Conservation (phyloP, 1,140 invertebrate species). For the Drosophila arizonae region DNA sequence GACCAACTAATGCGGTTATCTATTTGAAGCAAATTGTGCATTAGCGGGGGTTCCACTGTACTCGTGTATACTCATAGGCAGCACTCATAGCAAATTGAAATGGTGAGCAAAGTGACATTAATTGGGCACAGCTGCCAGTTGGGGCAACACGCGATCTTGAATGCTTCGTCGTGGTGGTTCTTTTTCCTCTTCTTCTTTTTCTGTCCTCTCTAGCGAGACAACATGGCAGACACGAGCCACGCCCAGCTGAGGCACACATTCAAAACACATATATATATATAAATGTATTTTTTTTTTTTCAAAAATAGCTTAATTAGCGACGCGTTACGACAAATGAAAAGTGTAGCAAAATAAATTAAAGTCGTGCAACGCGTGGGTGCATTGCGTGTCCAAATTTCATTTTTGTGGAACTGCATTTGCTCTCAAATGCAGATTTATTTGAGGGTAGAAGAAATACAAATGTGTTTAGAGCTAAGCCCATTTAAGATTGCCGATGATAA, state of each 20-base stretch:
- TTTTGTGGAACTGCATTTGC: conserved; percentile 21
- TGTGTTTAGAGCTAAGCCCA: neutral
- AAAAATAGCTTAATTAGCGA: conserved; percentile 78
- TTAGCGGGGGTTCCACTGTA: neutral
- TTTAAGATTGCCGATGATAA: conserved; percentile 11
- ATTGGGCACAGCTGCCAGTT: conserved; percentile 64
- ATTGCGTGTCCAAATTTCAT: conserved; percentile 39
- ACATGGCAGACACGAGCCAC: conserved; percentile 50
- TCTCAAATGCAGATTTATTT: conserved; percentile 44
- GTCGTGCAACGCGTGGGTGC: conserved; percentile 39
- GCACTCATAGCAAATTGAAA: conserved; percentile 40
- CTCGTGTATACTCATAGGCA: neutral
- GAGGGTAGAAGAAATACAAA: neutral
- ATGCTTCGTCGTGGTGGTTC: conserved; percentile 12
- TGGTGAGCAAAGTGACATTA: conserved; percentile 63
- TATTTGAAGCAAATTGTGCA: neutral
- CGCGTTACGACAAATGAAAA: conserved; percentile 57
- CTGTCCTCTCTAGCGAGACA: conserved; percentile 45
- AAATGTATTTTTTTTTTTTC: conserved; percentile 11
- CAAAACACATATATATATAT: conserved; percentile 1
- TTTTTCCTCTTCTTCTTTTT: neutral
- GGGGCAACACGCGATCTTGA: conserved; percentile 64
- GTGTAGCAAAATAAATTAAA: conserved; percentile 62
- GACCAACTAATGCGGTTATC: too few relatives aligned
- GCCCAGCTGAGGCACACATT: conserved; percentile 27